Evolutionary conservation across 2,888 invertebrate genomes (phyloP).

Genomic region (Brachyptera putata): DNA sequence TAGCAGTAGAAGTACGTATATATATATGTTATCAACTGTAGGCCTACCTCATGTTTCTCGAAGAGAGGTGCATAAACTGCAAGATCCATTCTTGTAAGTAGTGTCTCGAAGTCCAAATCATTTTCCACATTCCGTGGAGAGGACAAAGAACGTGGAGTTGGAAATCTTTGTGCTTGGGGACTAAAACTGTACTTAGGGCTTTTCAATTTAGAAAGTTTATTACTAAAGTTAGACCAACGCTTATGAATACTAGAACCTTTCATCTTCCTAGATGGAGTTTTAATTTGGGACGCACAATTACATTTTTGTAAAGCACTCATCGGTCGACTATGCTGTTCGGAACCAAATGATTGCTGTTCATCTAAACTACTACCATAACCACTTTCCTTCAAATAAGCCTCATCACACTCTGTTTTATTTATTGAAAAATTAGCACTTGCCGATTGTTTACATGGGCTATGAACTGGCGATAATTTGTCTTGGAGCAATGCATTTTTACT

Average conservation of each 20-base stretch:
- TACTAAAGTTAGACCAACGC: not conserved
- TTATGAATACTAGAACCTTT: not conserved
- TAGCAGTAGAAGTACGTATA: not conserved
- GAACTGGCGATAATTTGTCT: not conserved
- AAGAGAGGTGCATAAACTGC: not conserved
- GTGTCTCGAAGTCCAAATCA: not conserved
- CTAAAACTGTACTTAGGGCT: not conserved
- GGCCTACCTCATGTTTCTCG: not conserved
- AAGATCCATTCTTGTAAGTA: not conserved
- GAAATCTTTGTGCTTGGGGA: not conserved
- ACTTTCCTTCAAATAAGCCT: too few species aligned
- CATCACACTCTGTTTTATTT: too few species aligned
- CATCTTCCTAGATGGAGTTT: not conserved
- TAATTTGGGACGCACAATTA: too few species aligned
- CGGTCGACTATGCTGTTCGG: too few species aligned
- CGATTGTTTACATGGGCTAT: too few species aligned
- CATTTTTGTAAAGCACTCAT: too few species aligned
- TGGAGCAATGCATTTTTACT: too few species aligned
- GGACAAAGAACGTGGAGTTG: too few species aligned
- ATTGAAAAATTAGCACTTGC: too few species aligned
- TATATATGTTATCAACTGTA: too few species aligned
- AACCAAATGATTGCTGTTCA: too few species aligned
- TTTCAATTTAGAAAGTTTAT: not conserved
- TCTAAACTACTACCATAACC: not conserved
- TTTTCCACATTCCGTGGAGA: not conserved